Percentiles rank a stretch among this genome's conserved stretches.
Conservation (phyloP, 2,888 invertebrate species). For the Cremastinae sp. region DNA sequence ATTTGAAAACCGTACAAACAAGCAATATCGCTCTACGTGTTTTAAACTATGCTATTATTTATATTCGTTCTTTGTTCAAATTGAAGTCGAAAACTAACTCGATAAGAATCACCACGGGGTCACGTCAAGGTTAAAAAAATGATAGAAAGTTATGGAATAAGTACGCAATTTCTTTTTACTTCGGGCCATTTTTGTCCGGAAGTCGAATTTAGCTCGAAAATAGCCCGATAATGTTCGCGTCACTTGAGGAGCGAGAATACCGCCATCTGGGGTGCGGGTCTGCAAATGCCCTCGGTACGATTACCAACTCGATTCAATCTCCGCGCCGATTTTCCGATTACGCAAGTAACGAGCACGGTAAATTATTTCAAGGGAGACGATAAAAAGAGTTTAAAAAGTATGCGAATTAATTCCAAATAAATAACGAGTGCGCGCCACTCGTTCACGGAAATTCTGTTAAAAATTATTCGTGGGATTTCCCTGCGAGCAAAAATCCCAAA, state of each 20-base stretch:
- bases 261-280: too few species aligned
- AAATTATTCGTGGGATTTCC: background rate
- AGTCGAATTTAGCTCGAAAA: background rate
- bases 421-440: background rate
- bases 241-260: constrained; percentile 12
- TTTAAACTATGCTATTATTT: background rate
- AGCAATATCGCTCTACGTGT: too few species aligned
- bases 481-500: background rate
- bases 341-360: constrained; percentile 30
- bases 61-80: background rate
- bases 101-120: background rate
- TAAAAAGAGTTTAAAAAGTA: constrained; percentile 33
- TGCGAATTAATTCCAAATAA: background rate
- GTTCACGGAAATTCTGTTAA: background rate
- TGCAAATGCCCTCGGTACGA: background rate
- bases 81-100: background rate
- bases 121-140: too few species aligned
- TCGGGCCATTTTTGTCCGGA: background rate
- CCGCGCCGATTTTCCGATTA: constrained; percentile 51
- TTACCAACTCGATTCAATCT: constrained; percentile 35
- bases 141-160: background rate
- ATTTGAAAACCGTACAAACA: too few species aligned
- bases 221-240: background rate
- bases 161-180: too few species aligned
- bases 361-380: constrained; percentile 18